Conservation (phyloP, 2,113 vertebrate species). For the Chlorocebus sabaeus region DNA sequence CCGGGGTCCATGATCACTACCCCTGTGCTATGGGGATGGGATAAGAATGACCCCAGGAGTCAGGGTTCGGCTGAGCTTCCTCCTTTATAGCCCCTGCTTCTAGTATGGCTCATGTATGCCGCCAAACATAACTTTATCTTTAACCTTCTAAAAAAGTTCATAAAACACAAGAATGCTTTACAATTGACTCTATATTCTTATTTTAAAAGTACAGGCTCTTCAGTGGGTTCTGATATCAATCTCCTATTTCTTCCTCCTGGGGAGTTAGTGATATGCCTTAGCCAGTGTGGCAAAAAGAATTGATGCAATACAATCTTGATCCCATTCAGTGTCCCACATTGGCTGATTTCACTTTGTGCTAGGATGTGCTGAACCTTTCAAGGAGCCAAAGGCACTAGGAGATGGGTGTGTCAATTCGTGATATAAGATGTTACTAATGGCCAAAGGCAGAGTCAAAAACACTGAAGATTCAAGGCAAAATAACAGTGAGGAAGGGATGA, state of each 20-base stretch:
- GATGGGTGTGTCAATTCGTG: background rate
- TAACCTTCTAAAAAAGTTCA: background rate
- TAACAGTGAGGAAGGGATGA: background rate
- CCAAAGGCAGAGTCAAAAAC: background rate
- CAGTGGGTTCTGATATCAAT: rapidly evolving
- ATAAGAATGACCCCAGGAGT: background rate
- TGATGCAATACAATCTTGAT: background rate
- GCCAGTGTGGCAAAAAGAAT: background rate
- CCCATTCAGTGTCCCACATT: background rate
- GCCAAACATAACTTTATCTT: background rate
- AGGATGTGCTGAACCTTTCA: background rate
- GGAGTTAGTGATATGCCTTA: background rate
- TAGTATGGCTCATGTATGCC: background rate
- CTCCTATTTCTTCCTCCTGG: background rate
- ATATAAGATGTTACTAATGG: background rate
- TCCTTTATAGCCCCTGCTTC: background rate
- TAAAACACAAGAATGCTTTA: background rate
- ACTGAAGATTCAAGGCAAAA: background rate
- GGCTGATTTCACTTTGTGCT: background rate
- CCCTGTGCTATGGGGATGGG: background rate
- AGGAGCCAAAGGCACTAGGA: background rate
- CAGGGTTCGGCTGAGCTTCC: background rate
- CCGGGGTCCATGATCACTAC: background rate
- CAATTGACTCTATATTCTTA: background rate
- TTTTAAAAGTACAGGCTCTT: background rate